phyloP scores from a whole-genome alignment of 2,113 vertebrate genomes.

The cattle (Bos taurus) region DNA sequence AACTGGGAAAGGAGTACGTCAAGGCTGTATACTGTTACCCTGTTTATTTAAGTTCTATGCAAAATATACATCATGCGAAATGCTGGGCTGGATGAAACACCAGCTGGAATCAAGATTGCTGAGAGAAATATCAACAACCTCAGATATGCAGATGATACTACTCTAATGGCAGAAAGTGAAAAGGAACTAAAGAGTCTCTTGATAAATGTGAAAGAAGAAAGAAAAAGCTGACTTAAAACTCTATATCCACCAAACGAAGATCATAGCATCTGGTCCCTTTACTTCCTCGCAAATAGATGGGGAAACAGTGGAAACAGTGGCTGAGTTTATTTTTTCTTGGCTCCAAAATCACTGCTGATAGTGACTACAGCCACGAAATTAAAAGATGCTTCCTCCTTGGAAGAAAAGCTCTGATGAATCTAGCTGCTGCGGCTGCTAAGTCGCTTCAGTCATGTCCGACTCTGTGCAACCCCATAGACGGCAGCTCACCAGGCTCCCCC shows the following conservation, averaged over 20 bases:
- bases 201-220: background rate
- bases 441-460: rapidly evolving
- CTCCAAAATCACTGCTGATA: background rate
- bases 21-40: background rate
- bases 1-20: background rate
- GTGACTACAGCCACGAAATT: background rate
- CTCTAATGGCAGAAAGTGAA: background rate
- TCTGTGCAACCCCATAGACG: rapidly evolving
- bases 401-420: background rate
- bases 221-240: background rate
- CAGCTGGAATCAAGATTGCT: background rate
- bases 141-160: background rate
- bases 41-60: background rate
- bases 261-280: background rate
- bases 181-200: background rate
- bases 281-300: background rate
- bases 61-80: background rate
- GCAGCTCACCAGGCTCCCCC: background rate
- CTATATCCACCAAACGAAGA: background rate
- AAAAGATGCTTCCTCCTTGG: background rate
- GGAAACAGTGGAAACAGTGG: background rate
- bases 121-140: background rate
- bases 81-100: background rate
- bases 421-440: background rate
- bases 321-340: background rate